Base-by-base conservation (phyloP, 2,113 vertebrate genomes). In the Cyanocitta stelleri region DNA sequence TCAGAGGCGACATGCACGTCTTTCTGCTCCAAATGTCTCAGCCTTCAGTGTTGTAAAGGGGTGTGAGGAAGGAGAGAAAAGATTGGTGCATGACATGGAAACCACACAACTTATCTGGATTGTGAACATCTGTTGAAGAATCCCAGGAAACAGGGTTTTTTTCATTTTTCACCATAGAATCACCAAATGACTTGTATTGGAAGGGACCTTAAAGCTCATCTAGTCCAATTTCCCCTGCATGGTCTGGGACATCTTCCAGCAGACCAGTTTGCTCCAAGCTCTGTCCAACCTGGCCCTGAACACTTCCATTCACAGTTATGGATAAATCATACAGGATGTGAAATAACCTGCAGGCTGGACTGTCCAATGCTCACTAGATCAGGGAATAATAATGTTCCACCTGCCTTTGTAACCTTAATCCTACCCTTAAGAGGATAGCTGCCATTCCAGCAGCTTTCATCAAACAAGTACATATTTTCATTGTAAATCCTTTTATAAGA, bases 401-500 rank as follows among this genome's bases (percentile, higher is more conserved):
- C 73, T 90, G 64, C 82, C 23, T 91, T 82, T 37, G 13, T 55
- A 73, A 79, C 27, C 55, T 91, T 87, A 95, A 89, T 87, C 62
- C 37, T 83, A 19, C 24, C 55, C 30, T 79, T 85, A 82, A 89
- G n/a, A 92, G 62, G 41, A 29, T 48, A 67, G 35, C 33, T 85
- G 35, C 41, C 33, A 73, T 85, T 78, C 78, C 62, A 79, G 61
- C 1, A 1, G 80, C 62, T 92, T 90, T 93, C 44, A 56, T 75
- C 56, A 64, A 59, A 75, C 12, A 20, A 63, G 13, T 78, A 51
- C 84, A 46, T 6, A 69, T 96, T 95, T 89, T 88, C 59, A 46
- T 85, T 44, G 77, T 62, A 95, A 96, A 92, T 84, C 76, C 37
- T 78, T 37, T 89, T 64, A 82, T 8, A 71, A 51, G 86, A 71